Base-by-base conservation (phyloP, 2,888 invertebrate species). In the Synanthedon andrenaeformis region DNA sequence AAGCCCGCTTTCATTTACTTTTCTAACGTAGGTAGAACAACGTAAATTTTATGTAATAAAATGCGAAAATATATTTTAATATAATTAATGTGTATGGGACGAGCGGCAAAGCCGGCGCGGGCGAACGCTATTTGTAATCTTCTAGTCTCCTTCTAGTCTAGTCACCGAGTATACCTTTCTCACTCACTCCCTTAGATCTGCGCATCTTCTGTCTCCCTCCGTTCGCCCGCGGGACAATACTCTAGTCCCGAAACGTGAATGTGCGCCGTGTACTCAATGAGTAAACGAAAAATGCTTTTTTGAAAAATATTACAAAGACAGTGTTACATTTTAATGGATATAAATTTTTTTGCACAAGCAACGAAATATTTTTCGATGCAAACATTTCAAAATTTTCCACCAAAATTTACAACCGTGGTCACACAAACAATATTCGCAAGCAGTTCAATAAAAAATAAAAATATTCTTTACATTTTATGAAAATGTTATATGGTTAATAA, bases 21-120 rank as follows among this genome's bases (percentile, higher is more conserved):
- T 85, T 84, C 80, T 84, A 84, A 83, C 73, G 78, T 87, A 86
- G 84, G 81, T 86, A 86, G 86, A 82, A 76, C 83, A 85, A 87
- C 86, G 83, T 87, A 82, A 87, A 87, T 86, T 86, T 85, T 87
- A 84, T 86, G 84, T 87, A 87, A 86, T 85, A 84, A 80, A 87
- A 85, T 83, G 86, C 85, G 82, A 79, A 83, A 81, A 85, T 87
- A 87, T 87, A 87, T 86, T 86, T 87, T 86, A 86, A 85, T 87
- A 35, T 35, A 86, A 86, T 85, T 82, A 86, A 79, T 81, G 82
- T 86, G 86, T 86, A 86, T 85, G 83, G 82, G 76, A 81, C 77
- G 75, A 77, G 80, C 80, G 84, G 84, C 84, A 73, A 74, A 81
- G 85, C 85, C 83, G 84, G 76, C 79, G 85, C 82, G 83, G 84